A percentile compares a stretch with the other conserved stretches of the same genome.
These are phyloP conservation scores for Ectobius pallidus DNA, from an alignment of 2,888 invertebrate species.

Conservation along the genomic window DNA sequence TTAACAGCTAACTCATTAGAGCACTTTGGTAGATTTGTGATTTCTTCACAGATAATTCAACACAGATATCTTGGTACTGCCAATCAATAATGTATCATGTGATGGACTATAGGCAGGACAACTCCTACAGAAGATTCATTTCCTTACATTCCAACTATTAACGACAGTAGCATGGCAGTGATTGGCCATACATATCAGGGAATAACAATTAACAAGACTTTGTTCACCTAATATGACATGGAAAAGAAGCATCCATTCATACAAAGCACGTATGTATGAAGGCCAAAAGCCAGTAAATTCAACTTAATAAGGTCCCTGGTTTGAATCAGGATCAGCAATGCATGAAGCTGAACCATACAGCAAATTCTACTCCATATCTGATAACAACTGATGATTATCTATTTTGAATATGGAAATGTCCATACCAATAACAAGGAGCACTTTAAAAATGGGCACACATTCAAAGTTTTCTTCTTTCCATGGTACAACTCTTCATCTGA, in stretches of 20 bases:
- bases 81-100: too few relatives aligned
- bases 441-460: slow-evolving; percentile 8
- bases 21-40: too few relatives aligned
- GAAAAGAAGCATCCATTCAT: slow-evolving; percentile 1
- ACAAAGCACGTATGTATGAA: neutral
- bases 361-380: neutral
- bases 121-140: neutral
- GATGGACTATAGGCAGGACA: neutral
- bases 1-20: too few relatives aligned
- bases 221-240: slow-evolving; percentile 22
- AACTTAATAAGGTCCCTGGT: neutral
- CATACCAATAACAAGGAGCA: slow-evolving; percentile 12
- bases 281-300: neutral
- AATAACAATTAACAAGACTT: slow-evolving; percentile 25
- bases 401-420: neutral
- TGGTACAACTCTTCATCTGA: neutral
- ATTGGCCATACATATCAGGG: slow-evolving; percentile 23
- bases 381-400: neutral
- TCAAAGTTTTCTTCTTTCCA: slow-evolving; percentile 4
- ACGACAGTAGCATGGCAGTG: slow-evolving; percentile 34
- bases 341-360: neutral
- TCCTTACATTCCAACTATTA: neutral
- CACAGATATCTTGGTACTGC: slow-evolving; percentile 20
- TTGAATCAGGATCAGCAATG: neutral
- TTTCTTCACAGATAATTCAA: too few relatives aligned